These are phyloP conservation scores for Myotis daubentonii DNA, from an alignment of 2,797 vertebrate species.

Conservation along the genomic window DNA sequence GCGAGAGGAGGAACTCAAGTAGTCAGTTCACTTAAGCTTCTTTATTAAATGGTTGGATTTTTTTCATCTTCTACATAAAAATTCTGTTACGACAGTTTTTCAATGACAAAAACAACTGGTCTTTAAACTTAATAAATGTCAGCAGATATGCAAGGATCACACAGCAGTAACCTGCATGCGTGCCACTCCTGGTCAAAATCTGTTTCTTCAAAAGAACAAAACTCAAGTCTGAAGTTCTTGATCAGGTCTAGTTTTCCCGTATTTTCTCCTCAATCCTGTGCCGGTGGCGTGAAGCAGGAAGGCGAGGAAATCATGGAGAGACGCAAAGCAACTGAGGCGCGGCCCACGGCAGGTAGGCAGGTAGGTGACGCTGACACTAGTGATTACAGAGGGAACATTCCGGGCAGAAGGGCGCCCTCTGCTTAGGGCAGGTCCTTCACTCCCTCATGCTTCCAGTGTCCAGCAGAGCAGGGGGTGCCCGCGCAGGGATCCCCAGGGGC, in stretches of 20 bases:
- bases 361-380: no score
- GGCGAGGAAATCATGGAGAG: not conserved
- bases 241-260: not conserved
- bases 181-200: not conserved
- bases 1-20: not conserved
- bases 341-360: not conserved
- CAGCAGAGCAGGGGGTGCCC: not conserved
- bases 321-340: not conserved
- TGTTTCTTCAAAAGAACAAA: not conserved
- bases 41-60: not conserved
- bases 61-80: not conserved
- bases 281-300: rapidly evolving
- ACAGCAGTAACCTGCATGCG: not conserved
- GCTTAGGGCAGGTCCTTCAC: not conserved
- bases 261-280: not conserved
- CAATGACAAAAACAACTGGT: not conserved
- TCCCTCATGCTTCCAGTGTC: not conserved
- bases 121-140: not conserved
- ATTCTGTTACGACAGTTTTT: not conserved
- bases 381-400: not conserved
- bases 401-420: no score
- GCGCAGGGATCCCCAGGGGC: not conserved
- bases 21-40: not conserved
- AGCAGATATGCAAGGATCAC: not conserved
- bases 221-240: not conserved